Base-by-base conservation (phyloP, 2,113 vertebrate species). In the Muscicapa adusta region DNA sequence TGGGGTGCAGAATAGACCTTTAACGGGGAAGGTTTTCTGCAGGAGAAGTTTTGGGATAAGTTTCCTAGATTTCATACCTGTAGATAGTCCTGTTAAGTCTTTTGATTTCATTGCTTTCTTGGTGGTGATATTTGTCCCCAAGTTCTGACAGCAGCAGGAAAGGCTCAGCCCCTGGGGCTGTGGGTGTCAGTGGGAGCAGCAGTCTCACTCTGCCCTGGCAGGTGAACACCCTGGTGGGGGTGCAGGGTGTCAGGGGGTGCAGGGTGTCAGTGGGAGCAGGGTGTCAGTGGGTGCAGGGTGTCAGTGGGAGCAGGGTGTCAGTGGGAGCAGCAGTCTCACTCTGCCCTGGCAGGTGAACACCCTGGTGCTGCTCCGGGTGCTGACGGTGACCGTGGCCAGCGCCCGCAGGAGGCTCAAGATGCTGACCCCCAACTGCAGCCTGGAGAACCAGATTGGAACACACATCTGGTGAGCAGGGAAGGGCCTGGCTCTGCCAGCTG, bases 201-300 rank as follows among this genome's bases (percentile, higher is more conserved):
- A 16, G 40, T n/a, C n/a, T n/a, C n/a, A n/a, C 58, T 85, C 26
- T 68, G 38, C 82, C 81, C 86, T 28, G 80, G 19, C 96, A 99
- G 99, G 98, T 99, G 94, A 99, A 99, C 56, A 95, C 98, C 15
- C 98, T 98, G 6, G 98, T 99, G 93, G n/a, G n/a, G n/a, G n/a
- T 38, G 38, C 38, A 19, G 71, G 3, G 5, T 9, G 40, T 72
- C 28, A 1, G 74, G 12, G 70, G 19, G 53, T 15, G 12, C 47
- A 4, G 9, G 38, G 38, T 38, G 38, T 38, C 38, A 38, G 38
- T 38, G 38, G 9, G 38, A 10, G 38, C 38, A 19, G 71, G 3
- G 5, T 9, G 40, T 72, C 28, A 1, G 74, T 14, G 70, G 18
- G 53, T 15, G 12, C 51, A 4, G 9, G 3, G 5, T 9, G 40